A percentile compares a stretch with the other conserved stretches of the same genome.
Evolutionary conservation across 2,113 vertebrate species (phyloP).

Genomic region (Actenoides lindsayi): DNA sequence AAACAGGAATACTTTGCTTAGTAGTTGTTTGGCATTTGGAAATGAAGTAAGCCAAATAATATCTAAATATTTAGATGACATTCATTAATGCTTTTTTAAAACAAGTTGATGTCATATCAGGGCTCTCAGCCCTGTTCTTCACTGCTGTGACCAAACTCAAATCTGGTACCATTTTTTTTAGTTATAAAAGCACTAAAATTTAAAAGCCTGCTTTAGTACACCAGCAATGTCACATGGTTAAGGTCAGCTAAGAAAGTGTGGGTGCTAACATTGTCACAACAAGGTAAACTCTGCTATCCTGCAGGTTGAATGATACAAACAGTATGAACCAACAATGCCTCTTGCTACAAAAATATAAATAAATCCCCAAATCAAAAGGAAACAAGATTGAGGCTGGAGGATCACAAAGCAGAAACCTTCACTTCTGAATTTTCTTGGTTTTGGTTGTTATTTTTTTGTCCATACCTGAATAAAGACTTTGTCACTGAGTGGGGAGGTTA

Average conservation of each 20-base stretch:
- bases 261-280: background rate
- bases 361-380: background rate
- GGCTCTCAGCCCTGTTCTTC: background rate
- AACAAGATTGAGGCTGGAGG: background rate
- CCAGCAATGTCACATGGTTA: background rate
- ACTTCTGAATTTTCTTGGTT: background rate
- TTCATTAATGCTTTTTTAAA: background rate
- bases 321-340: background rate
- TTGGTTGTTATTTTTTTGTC: background rate
- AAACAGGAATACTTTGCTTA: background rate
- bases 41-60: background rate
- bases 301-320: background rate
- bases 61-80: background rate
- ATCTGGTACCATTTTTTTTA: background rate
- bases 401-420: background rate
- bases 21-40: background rate
- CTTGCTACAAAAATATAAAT: background rate
- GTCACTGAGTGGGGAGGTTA: background rate
- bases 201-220: background rate
- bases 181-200: background rate
- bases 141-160: background rate
- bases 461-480: background rate
- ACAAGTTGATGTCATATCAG: background rate
- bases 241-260: background rate
- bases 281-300: background rate